A percentile compares a stretch with the other conserved stretches of the same genome.
Evolutionary conservation across 2,113 vertebrate genomes (phyloP).

Genomic region (Gorsachius goisagi): DNA sequence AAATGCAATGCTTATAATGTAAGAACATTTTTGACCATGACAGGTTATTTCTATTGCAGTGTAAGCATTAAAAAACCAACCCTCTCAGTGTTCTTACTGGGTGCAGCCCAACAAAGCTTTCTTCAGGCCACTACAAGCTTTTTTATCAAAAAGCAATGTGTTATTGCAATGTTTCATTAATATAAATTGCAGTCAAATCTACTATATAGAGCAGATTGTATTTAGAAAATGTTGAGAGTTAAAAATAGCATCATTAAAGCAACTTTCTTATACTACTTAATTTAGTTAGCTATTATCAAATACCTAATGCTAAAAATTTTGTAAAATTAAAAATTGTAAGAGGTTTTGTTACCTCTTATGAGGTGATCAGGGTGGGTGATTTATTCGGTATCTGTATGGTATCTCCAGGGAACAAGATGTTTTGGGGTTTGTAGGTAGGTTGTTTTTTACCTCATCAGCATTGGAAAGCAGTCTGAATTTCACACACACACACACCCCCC

Average conservation of each 20-base stretch:
- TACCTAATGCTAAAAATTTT: not conserved
- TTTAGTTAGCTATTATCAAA: not conserved
- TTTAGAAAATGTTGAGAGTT: not conserved
- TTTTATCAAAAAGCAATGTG: not conserved
- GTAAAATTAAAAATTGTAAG: not conserved
- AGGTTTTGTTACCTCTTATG: not conserved
- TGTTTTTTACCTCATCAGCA: not conserved
- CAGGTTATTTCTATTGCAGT: not conserved
- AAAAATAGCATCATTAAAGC: not conserved
- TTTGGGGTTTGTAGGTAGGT: not conserved
- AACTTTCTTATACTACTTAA: not conserved
- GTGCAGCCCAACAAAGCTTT: not conserved
- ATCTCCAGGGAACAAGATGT: not conserved
- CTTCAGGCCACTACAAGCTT: not conserved
- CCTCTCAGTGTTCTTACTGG: not conserved
- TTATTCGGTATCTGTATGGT: not conserved
- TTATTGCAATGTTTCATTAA: not conserved
- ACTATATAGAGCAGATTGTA: not conserved
- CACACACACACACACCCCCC: no score
- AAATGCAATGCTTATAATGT: not conserved
- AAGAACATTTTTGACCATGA: not conserved
- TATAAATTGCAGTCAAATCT: not conserved
- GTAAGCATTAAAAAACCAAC: accelerated
- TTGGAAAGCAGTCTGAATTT: not conserved
- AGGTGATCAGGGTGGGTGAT: not conserved